Evolutionary conservation across 1,140 invertebrate species (phyloP).

Genomic region (Macrocentrus cingulum): DNA sequence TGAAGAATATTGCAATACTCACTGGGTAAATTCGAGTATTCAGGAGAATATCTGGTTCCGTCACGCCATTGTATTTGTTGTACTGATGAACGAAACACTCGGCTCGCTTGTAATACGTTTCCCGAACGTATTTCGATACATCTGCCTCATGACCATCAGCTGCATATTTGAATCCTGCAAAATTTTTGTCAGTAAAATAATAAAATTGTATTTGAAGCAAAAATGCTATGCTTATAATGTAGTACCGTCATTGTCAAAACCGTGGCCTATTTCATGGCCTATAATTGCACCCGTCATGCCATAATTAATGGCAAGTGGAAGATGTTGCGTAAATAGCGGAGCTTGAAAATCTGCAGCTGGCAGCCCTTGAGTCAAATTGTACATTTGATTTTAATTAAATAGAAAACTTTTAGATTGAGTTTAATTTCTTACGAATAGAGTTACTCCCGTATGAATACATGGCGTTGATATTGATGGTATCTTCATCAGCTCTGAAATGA

Average conservation of each 20-base stretch:
- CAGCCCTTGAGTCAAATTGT: conserved; percentile 65
- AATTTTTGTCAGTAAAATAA: too few relatives aligned
- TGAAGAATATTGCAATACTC: background rate
- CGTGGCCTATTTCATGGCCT: conserved; percentile 66
- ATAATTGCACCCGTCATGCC: conserved; percentile 63
- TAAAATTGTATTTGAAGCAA: too few relatives aligned
- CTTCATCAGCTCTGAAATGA: too few relatives aligned
- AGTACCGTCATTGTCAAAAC: conserved; percentile 61
- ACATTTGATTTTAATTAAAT: too few relatives aligned
- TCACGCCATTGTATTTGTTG: conserved; percentile 12
- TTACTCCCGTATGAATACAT: too few relatives aligned
- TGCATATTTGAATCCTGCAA: too few relatives aligned
- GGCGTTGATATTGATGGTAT: too few relatives aligned
- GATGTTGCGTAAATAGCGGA: conserved; percentile 59
- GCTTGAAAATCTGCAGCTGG: conserved; percentile 71
- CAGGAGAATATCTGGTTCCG: background rate
- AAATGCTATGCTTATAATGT: too few relatives aligned
- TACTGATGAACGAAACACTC: conserved; percentile 26
- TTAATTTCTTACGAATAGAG: too few relatives aligned
- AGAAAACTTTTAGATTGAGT: too few relatives aligned
- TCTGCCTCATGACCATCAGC: conserved; percentile 10
- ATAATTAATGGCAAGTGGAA: conserved; percentile 34
- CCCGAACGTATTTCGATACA: conserved; percentile 5
- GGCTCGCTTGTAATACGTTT: conserved; percentile 17
- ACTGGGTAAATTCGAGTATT: background rate